A percentile compares a stretch with the other conserved stretches of the same genome.
Conservation (phyloP, 2,113 vertebrate genomes). For the Tragulus kanchil region DNA sequence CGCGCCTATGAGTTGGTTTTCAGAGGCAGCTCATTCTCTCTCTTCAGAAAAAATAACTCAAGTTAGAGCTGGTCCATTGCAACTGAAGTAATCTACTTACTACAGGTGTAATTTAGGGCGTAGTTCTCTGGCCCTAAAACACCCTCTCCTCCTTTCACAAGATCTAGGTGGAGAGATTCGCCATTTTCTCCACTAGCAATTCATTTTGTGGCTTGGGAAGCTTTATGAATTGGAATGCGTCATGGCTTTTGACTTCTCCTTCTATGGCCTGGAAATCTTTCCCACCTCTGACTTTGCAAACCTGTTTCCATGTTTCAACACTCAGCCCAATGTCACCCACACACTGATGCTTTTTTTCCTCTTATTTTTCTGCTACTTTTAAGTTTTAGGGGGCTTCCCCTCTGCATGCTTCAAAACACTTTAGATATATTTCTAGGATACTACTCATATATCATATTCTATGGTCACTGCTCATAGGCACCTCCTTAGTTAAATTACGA, state of each 20-base stretch:
- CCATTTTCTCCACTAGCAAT: background rate
- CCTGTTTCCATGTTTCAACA: background rate
- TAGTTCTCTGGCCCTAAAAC: background rate
- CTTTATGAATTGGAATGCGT: background rate
- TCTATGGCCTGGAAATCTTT: background rate
- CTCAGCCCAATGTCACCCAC: background rate
- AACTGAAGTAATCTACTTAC: background rate
- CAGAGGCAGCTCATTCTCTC: background rate
- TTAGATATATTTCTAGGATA: slow-evolving; percentile 13
- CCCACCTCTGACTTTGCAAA: background rate
- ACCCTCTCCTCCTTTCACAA: background rate
- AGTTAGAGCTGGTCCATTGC: background rate
- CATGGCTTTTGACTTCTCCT: background rate
- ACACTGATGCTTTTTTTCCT: slow-evolving; percentile 3
- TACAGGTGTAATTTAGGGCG: background rate
- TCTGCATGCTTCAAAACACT: background rate
- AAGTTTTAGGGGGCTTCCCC: background rate
- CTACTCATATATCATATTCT: background rate
- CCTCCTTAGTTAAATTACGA: slow-evolving; percentile 47
- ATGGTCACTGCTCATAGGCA: background rate
- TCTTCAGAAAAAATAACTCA: background rate
- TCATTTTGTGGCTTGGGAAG: background rate
- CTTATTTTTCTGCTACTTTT: background rate
- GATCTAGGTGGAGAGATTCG: background rate
- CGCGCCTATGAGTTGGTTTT: slow-evolving; percentile 28